Percentiles rank a stretch among this genome's conserved stretches.
These are phyloP conservation scores for Sebastes iracundus DNA, from an alignment of 2,797 vertebrate species.

Conservation along the genomic window DNA sequence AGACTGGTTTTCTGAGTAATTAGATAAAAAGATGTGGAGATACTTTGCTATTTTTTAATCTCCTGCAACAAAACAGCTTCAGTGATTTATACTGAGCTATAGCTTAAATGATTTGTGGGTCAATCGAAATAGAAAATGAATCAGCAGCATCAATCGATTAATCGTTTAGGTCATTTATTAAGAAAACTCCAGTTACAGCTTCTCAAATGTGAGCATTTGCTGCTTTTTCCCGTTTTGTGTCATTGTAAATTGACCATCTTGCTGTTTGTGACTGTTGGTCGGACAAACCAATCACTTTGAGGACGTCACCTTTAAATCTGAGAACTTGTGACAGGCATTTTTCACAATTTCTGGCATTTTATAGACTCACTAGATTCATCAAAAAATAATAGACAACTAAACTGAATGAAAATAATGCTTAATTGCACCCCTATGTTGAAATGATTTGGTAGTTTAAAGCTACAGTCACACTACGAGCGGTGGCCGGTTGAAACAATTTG, in stretches of 20 bases:
- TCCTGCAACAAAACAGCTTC: neutral
- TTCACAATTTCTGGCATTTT: neutral
- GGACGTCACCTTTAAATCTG: neutral
- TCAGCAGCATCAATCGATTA: neutral
- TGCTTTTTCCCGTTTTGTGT: neutral
- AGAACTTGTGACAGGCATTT: neutral
- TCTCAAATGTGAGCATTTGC: neutral
- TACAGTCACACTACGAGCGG: too few species aligned
- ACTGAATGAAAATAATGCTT: neutral
- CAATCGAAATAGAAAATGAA: neutral
- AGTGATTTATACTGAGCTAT: neutral
- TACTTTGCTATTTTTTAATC: neutral
- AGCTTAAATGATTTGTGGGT: neutral
- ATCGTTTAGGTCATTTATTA: neutral
- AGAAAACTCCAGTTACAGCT: neutral
- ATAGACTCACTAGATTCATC: too few species aligned
- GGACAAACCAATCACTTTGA: neutral
- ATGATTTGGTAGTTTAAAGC: neutral
- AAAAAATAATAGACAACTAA: neutral
- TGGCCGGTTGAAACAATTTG: neutral
- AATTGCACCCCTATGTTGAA: neutral
- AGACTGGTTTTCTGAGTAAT: slow-evolving; percentile 6
- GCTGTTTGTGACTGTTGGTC: neutral
- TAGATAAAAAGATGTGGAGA: slow-evolving; percentile 3
- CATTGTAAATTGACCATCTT: neutral